These are phyloP conservation scores for Synanthedon tipuliformis DNA, from an alignment of 2,888 invertebrate genomes.

Conservation along the genomic window DNA sequence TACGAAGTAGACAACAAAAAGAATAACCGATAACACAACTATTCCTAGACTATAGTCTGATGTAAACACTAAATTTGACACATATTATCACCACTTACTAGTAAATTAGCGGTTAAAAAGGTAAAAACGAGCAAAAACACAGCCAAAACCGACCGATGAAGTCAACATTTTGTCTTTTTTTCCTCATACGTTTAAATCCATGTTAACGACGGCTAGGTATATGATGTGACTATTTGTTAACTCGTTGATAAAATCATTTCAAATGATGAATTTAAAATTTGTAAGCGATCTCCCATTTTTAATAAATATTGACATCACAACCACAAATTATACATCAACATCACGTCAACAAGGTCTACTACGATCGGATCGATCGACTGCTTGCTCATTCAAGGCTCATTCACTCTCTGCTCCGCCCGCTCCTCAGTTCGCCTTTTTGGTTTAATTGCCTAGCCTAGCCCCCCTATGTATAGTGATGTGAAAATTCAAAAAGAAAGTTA, in stretches of 20 bases:
- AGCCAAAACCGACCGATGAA: not conserved
- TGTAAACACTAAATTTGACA: slow-evolving; percentile 60
- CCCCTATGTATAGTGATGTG: too few species aligned
- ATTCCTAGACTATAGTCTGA: slow-evolving; percentile 23
- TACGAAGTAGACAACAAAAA: not conserved
- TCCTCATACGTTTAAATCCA: too few species aligned
- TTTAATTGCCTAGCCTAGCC: too few species aligned
- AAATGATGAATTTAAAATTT: slow-evolving; percentile 3
- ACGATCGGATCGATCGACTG: too few species aligned
- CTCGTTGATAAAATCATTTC: not conserved
- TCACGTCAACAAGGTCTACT: too few species aligned
- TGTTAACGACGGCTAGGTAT: too few species aligned
- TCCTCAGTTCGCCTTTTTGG: too few species aligned
- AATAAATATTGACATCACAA: slow-evolving; percentile 51
- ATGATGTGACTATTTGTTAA: too few species aligned
- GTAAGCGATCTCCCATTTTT: slow-evolving; percentile 12
- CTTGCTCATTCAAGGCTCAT: too few species aligned
- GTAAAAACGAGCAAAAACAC: slow-evolving; percentile 8
- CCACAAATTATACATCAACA: slow-evolving; percentile 10
- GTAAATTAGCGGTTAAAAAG: slow-evolving; percentile 8
- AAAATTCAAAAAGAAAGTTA: too few species aligned
- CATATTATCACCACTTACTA: slow-evolving; percentile 56
- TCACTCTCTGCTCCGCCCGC: too few species aligned
- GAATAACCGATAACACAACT: slow-evolving; percentile 1
- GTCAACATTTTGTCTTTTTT: not conserved